Conservation (phyloP, 2,797 vertebrate species). For the Sebastes miniatus region DNA sequence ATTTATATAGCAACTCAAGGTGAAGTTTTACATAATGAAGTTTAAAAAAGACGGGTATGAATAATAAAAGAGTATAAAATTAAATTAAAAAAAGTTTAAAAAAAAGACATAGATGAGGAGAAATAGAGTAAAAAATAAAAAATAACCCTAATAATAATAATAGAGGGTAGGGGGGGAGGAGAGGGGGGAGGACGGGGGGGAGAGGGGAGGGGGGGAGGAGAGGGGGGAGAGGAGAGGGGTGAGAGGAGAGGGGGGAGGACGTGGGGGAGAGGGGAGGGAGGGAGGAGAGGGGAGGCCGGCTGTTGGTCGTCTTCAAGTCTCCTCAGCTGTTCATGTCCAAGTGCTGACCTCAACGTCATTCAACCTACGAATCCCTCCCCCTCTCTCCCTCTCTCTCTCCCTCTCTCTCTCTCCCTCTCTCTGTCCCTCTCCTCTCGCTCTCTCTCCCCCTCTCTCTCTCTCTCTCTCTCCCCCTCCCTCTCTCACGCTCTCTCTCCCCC, state of each 20-base stretch:
- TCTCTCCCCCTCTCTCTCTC: not conserved
- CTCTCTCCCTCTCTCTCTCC: not conserved
- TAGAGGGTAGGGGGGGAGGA: no score
- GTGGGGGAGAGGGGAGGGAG: not conserved
- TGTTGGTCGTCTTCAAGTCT: constrained; percentile 67
- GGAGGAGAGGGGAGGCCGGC: not conserved
- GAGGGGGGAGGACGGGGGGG: no score
- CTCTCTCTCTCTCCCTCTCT: no score
- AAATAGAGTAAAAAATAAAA: not conserved
- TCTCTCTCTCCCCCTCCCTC: no score
- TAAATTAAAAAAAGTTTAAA: no score
- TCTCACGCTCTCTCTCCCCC: not conserved
- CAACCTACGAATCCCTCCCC: constrained; percentile 77
- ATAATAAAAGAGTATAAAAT: not conserved
- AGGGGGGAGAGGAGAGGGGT: not conserved
- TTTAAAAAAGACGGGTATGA: not conserved
- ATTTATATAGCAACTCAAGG: not conserved
- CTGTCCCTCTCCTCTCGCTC: no score
- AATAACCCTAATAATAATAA: no score
- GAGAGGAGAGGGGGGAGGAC: not conserved
- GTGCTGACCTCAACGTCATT: constrained; percentile 88
- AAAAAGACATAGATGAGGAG: not conserved
- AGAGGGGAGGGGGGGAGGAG: not conserved
- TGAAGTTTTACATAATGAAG: not conserved
- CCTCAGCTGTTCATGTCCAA: constrained; percentile 90